Evolutionary conservation across 2,113 vertebrate species (phyloP), one percentile per base, ranked within the genome.

Genomic region (Mesitornis unicolor): DNA sequence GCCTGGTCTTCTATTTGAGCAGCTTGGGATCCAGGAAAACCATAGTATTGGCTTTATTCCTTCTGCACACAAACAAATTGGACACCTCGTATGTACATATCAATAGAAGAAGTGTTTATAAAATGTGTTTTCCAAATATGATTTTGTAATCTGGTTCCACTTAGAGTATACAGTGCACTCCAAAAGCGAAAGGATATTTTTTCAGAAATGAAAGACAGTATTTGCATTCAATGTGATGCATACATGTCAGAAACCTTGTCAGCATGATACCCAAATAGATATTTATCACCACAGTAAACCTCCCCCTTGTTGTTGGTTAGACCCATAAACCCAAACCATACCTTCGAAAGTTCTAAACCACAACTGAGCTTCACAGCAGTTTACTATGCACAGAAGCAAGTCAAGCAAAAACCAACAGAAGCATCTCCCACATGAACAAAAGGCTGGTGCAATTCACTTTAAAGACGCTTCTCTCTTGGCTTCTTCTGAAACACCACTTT

Each of bases 401-500:
- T 91, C 74, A 89, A 91, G 79, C 84, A 81, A 89, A 90, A 89
- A 31, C 68, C 73, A 87, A 45, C 21, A 53, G 60, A 57, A 92
- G 60, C 16, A 3, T 38, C 43, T 86, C 67, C 74, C 73, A 43
- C 25, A 28, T n/a, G 86, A 82, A 74, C 83, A 89, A 89, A 93
- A 90, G 70, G 36, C 73, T 84, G 69, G 65, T 64, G 65, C 73
- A 78, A 89, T 84, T 87, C 80, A 45, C 71, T 87, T 89, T 36
- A 82, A 90, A 93, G 54, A 28, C 2, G 45, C 67, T 70, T 56
- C 76, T 88, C 71, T 93, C 76, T 57, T 63, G 85, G 87, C 63
- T 95, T 91, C 63, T 95, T 91, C 59, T 74, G 64, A 50, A 90
- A 74, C 59, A 80, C 69, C 73, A 79, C 84, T 95, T 78, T 75